Base-by-base conservation (phyloP, 23 tunicate species). In the Halocynthia aurantium region DNA sequence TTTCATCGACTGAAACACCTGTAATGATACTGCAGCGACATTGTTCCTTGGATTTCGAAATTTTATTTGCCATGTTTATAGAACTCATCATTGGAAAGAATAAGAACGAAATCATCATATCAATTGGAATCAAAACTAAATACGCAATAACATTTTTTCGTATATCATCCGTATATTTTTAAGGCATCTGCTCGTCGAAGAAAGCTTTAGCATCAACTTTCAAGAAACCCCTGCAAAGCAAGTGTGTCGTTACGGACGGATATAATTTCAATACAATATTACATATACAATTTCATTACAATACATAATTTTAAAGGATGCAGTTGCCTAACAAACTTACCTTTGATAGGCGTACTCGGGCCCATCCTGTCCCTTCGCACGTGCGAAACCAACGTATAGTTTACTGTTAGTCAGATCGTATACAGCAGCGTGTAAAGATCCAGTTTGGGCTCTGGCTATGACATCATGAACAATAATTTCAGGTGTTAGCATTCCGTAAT, bases 361-460 rank as follows among this genome's bases (percentile, higher is more conserved):
- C 5, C 96, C 96, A 17, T 68, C 75, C 76, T 84, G 88, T 5
- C 83, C 77, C 22, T 86, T 80, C 8, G 98, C 84, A 57, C 82
- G 72, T 12, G 87, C 76, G 58, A 93, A 84, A 8, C 93, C 84
- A 22, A 83, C 83, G 75, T 78, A 86, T 77, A 93, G 76, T 75
- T 56, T 55, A 67, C 83, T 86, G 9, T 86, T 70, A 57, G 84
- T 80, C 63, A 93, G 76, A 82, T 93, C 98, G 75, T 93, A 93
- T 10, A 93, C 75, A 22, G 98, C 98, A 62, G 84, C 81, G 55
- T 93, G 98, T n/a, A 90, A 79, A 6, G 91, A 86, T 8, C 98
- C 98, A 2, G 84, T 85, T 60, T 83, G 88, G 6, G 85, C 70
- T 61, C 62, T 82, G 5, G 92, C 82, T 62, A 93, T 87, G 64